A percentile compares a stretch with the other conserved stretches of the same genome.
Evolutionary conservation across 2,113 vertebrate genomes (phyloP).

Genomic region (Zingel zingel): DNA sequence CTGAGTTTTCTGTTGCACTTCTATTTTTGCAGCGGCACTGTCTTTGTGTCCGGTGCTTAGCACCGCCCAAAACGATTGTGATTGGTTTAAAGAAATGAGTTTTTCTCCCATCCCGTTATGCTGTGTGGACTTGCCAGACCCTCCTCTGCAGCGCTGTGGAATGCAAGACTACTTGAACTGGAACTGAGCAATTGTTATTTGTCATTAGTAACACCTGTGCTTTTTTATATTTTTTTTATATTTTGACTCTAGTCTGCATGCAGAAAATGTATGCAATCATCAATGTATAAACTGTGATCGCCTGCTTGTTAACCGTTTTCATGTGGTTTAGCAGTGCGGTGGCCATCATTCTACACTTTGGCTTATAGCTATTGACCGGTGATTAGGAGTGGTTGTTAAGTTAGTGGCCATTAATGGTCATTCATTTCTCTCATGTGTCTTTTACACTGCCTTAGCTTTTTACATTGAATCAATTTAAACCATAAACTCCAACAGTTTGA

Average conservation of each 20-base stretch:
- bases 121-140: too few species aligned
- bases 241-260: neutral
- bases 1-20: too few species aligned
- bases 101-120: too few species aligned
- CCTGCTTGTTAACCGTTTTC: neutral
- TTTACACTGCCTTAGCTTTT: neutral
- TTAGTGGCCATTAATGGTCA: neutral
- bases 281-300: neutral
- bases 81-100: too few species aligned
- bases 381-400: neutral
- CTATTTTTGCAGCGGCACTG: too few species aligned
- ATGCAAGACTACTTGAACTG: too few species aligned
- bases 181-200: neutral
- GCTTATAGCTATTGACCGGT: neutral
- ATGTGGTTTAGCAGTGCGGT: neutral
- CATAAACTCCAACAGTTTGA: neutral
- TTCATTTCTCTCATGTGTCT: neutral
- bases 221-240: neutral
- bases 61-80: too few species aligned
- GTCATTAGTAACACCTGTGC: neutral
- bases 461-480: constrained; percentile 18
- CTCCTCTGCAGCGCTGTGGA: too few species aligned
- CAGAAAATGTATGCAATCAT: neutral
- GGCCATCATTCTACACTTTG: neutral
- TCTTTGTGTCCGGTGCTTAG: too few species aligned